phyloP scores from a whole-genome alignment of 2,113 vertebrate species.

The Phaetusa simplex region DNA sequence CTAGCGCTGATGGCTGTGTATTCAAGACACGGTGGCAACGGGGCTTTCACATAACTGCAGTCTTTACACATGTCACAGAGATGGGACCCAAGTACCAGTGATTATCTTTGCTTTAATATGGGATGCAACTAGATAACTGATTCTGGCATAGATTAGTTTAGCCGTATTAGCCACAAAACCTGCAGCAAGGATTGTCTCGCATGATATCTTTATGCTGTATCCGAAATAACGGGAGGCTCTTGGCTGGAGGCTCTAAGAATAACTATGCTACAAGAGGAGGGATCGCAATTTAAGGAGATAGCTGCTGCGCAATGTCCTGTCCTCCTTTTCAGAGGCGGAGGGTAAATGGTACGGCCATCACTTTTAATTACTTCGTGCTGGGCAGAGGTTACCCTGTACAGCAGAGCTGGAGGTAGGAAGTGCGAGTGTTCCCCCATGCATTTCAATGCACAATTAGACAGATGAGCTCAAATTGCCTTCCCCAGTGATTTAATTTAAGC shows the following conservation, averaged over 20 bases:
- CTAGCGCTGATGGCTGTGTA: not conserved
- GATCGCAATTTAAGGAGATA: not conserved
- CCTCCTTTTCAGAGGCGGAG: not conserved
- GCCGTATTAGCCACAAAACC: not conserved
- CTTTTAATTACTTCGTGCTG: not conserved
- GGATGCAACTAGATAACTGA: constrained; percentile 2
- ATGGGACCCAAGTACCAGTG: not conserved
- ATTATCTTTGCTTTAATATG: not conserved
- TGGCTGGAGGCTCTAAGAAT: constrained; percentile 15
- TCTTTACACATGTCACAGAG: not conserved
- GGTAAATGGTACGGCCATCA: not conserved
- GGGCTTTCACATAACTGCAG: not conserved
- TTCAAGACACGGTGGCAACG: not conserved
- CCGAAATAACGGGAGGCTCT: not conserved
- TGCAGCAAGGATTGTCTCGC: constrained; percentile 26
- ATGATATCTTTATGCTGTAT: not conserved
- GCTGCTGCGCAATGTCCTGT: not conserved
- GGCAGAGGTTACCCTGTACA: not conserved
- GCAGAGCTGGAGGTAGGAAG: not conserved
- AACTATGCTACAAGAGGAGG: not conserved
- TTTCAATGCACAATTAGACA: not conserved
- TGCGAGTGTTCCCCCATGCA: not conserved
- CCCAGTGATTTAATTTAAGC: not conserved
- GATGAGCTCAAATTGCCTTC: not conserved
- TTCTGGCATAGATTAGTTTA: constrained; percentile 37